Evolutionary conservation across 2,888 invertebrate species (phyloP), one percentile per base, ranked within the genome.

Genomic region (Tetranychus truncatus): DNA sequence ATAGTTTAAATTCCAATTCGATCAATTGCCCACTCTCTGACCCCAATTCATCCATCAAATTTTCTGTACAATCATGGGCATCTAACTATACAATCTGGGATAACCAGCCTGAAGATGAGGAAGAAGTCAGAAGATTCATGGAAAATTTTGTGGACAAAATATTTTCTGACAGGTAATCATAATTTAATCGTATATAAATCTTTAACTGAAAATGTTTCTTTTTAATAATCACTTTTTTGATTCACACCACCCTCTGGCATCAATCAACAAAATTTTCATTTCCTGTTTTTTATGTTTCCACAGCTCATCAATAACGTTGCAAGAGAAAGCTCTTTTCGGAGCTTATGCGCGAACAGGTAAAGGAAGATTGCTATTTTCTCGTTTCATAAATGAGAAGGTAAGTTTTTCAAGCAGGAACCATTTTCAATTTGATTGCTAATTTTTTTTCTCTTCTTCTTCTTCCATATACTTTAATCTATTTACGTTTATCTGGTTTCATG

Each of bases 341-440:
- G 86, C 87, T 79, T 84, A 87, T 79, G 86, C 87, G 77, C 86
- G 87, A 84, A 84, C 84, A 71, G 87, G 87, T 81, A 83, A 85
- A 8, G 89, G 88, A 0, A 84, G 89, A 74, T 83, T 88, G 76
- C 88, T 88, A 88, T 89, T 89, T 82, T 86, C 88, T 5, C 84
- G 88, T 75, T 87, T 87, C 79, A 87, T 89, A 15, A 87, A 87
- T 77, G 81, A 81, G 24, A 82, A 83, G 82, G 83, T 83, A 80
- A 76, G 21, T 73, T 15, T 24, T 9, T 18, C 34, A 2, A 71
- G 71, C 7, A 67, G 24, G 15, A 24, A 74, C 34, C 8, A 15
- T 45, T 74, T 7, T 21, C 11, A 44, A 75, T 21, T 66, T 72
- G 7, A 34, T 34, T 34, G 34, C 34, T 34, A 5, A 34, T 34